Evolutionary conservation across 2,888 invertebrate species (phyloP).

Genomic region (Cataglyphis albicans): DNA sequence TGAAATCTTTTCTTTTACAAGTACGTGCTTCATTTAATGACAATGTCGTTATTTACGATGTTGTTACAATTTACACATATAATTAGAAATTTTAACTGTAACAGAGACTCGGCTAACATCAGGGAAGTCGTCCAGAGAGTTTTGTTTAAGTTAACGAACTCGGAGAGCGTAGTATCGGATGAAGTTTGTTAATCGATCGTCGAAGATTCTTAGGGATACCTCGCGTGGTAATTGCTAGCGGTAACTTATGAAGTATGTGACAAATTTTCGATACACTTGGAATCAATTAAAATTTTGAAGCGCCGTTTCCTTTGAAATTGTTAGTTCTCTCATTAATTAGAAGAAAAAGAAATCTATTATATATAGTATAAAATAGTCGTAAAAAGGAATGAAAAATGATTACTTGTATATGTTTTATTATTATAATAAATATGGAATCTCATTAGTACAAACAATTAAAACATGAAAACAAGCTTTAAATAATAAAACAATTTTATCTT

Average conservation of each 20-base stretch:
- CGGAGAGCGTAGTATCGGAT: slow-evolving; percentile 14
- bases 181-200: slow-evolving; percentile 51
- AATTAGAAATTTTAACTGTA: slow-evolving; percentile 43
- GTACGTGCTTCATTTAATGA: slow-evolving; percentile 19
- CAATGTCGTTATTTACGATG: slow-evolving; percentile 36
- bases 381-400: neutral
- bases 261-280: slow-evolving; percentile 34
- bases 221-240: neutral
- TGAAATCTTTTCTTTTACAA: slow-evolving; percentile 40
- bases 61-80: slow-evolving; percentile 41
- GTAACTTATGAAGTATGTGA: slow-evolving; percentile 22
- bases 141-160: slow-evolving; percentile 52
- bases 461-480: neutral
- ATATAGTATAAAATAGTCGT: neutral
- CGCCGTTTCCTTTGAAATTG: neutral
- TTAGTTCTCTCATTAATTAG: neutral
- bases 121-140: slow-evolving; percentile 33
- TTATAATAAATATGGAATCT: slow-evolving; percentile 1
- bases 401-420: neutral
- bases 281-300: slow-evolving; percentile 17
- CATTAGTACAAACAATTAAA: neutral
- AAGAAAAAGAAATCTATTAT: neutral
- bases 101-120: slow-evolving; percentile 28
- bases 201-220: slow-evolving; percentile 45
- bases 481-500: neutral